Base-by-base conservation (phyloP, 2,797 vertebrate species). In the Nyctalus aviator region DNA sequence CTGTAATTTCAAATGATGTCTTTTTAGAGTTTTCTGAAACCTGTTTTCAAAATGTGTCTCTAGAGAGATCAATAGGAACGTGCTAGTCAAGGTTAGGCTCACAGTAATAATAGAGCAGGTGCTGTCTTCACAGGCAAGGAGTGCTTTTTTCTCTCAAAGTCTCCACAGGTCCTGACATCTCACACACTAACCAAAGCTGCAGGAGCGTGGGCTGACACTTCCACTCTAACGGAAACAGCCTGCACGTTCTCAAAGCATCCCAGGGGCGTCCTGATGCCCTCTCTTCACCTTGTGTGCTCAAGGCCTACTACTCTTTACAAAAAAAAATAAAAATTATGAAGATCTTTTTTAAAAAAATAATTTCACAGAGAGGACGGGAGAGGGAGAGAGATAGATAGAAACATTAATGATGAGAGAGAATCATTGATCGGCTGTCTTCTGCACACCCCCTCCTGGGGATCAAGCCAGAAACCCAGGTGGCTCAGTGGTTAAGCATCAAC, bases 1-100 rank as follows among this genome's bases (percentile, higher is more conserved):
- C 72, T 59, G 0, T 35, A 73, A 72, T 77, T 79, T 21, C n/a
- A 62, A 89, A 55, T 69, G 44, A 76, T 57, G 15, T 32, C 17
- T 13, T 89, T 77, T 93, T 41, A 84, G 32, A n/a, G 10, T 89
- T 91, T 41, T 35, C 32, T 83, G 76, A 84, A 90, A 37, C 53
- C 8, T 62, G 0, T 89, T 93, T 85, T 88, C 32, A 64, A 20
- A 14, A 21, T 2, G 5, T 84, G 44, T 27, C 84, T 87, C 75
- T 64, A 27, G 46, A 77, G 30, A 82, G 53, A 48, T 89, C 89
- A 91, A 55, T 37, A 46, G 46, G 32, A 73, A 50, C 88, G 15
- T 64, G 27, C 53, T 35, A 66, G 48, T 83, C 25, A 75, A 23
- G 79, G 64, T 77, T 23, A 32, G 55, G 10, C 84, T 92, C 62